These are phyloP conservation scores for Callopanchax toddi DNA, from an alignment of 2,113 vertebrate species.

Conservation along the genomic window DNA sequence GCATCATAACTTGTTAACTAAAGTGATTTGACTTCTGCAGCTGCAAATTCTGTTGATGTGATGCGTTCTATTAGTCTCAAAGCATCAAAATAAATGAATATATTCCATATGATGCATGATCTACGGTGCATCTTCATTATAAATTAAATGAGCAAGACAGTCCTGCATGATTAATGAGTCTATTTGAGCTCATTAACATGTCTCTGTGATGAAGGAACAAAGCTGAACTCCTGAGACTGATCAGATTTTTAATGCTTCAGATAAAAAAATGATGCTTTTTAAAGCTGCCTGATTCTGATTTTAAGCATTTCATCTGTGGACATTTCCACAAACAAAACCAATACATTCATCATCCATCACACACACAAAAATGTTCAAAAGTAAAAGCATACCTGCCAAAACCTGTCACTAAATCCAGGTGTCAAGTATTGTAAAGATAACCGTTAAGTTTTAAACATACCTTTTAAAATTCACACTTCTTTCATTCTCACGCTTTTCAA, in stretches of 20 bases:
- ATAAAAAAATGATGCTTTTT: no score
- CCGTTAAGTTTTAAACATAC: conserved; percentile 49
- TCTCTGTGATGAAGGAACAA: conserved; percentile 9
- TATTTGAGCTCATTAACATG: conserved; percentile 3
- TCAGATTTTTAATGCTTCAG: not conserved
- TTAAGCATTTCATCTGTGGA: accelerated
- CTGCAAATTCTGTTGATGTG: no score
- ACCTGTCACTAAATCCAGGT: conserved; percentile 56
- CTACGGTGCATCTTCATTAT: not conserved
- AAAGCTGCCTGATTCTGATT: no score
- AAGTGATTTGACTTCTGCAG: no score
- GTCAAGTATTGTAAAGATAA: conserved; percentile 46
- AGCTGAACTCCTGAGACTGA: not conserved
- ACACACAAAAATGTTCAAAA: conserved; percentile 24
- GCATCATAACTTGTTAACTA: no score
- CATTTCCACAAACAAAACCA: not conserved
- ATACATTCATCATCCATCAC: not conserved
- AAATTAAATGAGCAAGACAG: not conserved
- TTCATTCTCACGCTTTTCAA: conserved; percentile 42
- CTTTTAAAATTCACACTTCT: conserved; percentile 40
- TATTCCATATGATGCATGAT: not conserved
- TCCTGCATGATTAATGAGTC: not conserved
- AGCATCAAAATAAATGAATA: not conserved
- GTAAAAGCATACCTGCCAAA: conserved; percentile 26
- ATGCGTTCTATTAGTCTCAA: no score